Percentiles rank a stretch among this genome's conserved stretches.
phyloP scores from a whole-genome alignment of 2,888 invertebrate genomes.

The Coenonympha glycerion region DNA sequence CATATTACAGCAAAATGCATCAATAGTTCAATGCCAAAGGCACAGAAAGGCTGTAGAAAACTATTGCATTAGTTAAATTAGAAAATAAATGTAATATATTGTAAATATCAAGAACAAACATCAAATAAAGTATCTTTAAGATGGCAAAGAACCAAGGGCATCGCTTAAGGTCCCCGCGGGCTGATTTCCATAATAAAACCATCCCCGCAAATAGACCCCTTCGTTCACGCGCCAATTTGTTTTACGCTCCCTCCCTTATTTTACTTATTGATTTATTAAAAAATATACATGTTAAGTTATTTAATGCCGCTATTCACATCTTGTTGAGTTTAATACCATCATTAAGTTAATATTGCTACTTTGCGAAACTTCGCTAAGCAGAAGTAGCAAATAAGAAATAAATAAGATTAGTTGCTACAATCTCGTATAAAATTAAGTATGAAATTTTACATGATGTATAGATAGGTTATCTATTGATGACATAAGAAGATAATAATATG shows the following conservation, averaged over 20 bases:
- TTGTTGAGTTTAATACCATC: no score
- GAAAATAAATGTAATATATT: neutral
- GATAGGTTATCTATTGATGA: no score
- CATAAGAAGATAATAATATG: no score
- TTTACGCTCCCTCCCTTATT: constrained; percentile 38
- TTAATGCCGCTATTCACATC: neutral
- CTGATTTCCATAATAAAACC: constrained; percentile 66
- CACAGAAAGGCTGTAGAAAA: no score
- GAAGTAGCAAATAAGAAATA: no score
- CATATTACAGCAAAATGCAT: no score
- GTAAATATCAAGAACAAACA: neutral
- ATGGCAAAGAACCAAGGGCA: constrained; percentile 10
- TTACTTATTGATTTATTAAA: constrained; percentile 40
- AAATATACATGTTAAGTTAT: neutral
- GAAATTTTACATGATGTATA: no score
- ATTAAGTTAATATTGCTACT: no score
- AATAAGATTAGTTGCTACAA: no score
- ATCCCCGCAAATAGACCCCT: constrained; percentile 56
- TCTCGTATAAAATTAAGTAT: no score
- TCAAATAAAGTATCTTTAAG: constrained; percentile 1
- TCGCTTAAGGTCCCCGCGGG: constrained; percentile 35
- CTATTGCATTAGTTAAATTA: neutral
- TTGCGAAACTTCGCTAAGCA: no score
- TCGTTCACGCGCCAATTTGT: constrained; percentile 46
- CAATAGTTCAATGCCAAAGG: no score